Base-by-base conservation (phyloP, 2,888 invertebrate genomes). In the Eumerus sabulonum region DNA sequence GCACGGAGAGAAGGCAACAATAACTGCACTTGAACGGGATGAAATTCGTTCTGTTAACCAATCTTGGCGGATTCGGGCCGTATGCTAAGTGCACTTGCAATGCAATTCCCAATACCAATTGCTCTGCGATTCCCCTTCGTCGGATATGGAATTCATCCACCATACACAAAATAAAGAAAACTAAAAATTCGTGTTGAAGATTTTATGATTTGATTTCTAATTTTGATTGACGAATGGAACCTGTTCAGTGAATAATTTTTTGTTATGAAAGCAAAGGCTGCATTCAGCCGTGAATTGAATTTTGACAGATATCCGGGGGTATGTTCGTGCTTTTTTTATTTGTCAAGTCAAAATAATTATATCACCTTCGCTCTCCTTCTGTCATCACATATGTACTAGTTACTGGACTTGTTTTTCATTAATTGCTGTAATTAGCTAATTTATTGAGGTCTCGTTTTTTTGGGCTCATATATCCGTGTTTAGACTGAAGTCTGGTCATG, bases 1-100 rank as follows among this genome's bases (percentile, higher is more conserved):
- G 54, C 56, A n/a, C 9, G 36, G 27, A 14, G 27, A 14, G 54
- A 63, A 48, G 42, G 16, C 56, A 38, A 63, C 62, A 71, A 66
- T 77, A 73, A 77, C 72, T 77, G 77, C 67, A 77, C 63, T 68
- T 47, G 13, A 73, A 72, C 57, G 72, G 67, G 63, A 73, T 66
- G 56, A 45, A 62, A 71, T 42, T 64, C 48, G 54, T 72, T 76
- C 51, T 53, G 44, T 63, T 63, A 77, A 50, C 36, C 54, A 42
- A 54, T 3, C 48, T 53, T 47, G 40, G 40, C 47, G 9, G 50
- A 19, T 45, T 59, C 59, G 35, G 16, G 1, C 12, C 7, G 35
- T 38, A 44, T 35, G 42, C 40, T 54, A 70, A 54, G 71, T 70
- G 71, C 62, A 71, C 71, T 62, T 42, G 36, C 14, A 42, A 56